Base-by-base conservation (phyloP, 1,140 invertebrate species). In the Lordiphosa collinella region DNA sequence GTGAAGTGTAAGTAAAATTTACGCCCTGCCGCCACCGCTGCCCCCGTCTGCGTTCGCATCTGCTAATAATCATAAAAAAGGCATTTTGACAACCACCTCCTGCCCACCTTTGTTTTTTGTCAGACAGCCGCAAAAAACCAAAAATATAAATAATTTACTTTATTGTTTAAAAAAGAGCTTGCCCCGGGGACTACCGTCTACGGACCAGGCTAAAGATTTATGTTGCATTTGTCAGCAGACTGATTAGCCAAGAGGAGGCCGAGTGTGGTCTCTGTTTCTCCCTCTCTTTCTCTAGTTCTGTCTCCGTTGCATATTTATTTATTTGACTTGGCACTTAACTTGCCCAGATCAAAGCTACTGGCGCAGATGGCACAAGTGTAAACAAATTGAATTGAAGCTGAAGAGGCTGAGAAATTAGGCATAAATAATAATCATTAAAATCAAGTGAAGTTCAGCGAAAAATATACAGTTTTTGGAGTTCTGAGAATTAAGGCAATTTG, bases 1-100 rank as follows among this genome's bases (percentile, higher is more conserved):
- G 75, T 82, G 62, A 80, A 76, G 76, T 80, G 76, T 82, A 76
- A 80, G 76, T 80, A 82, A 80, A 82, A 80, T 80, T 80, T 80
- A 80, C 76, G 78, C 60, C 53, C 56, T 46, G 55, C 63, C 64
- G 59, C 64, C 55, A 54, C 48, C 44, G 43, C 34, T 22, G 18
- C 22, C 31, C 36, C 18, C 8, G 18, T n/a, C 16, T 46, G 43
- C 29, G 71, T 57, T 44, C 53, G 49, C 59, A 55, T 55, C 55
- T 67, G 78, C 76, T 76, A 82, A 80, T 82, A 80, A 80, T 80
- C 76, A 80, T 80, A 80, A 80, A 80, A 80, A 82, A 76, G 64
- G 46, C 69, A 58, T 69, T 67, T 74, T 59, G 74, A 67, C 73
- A 79, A 61, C 54, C 40, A 13, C 31, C 51, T 18, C 32, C n/a